phyloP scores from a whole-genome alignment of 2,888 invertebrate genomes.

The Diaprepes abbreviatus region DNA sequence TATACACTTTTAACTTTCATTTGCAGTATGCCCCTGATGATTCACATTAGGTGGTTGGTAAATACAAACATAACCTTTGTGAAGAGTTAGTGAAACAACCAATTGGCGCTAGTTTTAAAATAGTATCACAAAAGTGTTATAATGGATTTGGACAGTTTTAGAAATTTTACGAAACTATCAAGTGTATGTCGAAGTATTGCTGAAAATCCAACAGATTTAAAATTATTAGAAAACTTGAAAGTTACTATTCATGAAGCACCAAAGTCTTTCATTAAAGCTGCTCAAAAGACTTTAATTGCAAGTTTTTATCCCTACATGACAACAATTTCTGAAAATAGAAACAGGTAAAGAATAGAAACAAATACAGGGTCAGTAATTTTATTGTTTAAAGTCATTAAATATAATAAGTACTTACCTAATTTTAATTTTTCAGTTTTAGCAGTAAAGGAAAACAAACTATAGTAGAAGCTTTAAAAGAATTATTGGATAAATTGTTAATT shows the following conservation, averaged over 20 bases:
- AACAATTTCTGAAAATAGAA: slow-evolving; percentile 52
- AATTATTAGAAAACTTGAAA: slow-evolving; percentile 52
- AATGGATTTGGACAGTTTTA: slow-evolving; percentile 46
- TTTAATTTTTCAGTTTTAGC: slow-evolving; percentile 51
- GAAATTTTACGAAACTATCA: slow-evolving; percentile 49
- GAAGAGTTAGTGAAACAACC: neutral
- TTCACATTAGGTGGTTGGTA: slow-evolving; percentile 16
- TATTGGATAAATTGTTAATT: slow-evolving; percentile 70
- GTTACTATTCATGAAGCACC: slow-evolving; percentile 45
- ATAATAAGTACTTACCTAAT: too few species aligned
- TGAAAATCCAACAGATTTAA: slow-evolving; percentile 53
- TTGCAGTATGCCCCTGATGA: neutral
- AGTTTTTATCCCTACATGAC: slow-evolving; percentile 57
- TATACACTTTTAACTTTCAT: too few species aligned
- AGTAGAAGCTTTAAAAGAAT: slow-evolving; percentile 68
- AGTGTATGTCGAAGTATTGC: slow-evolving; percentile 51
- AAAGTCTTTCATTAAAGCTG: slow-evolving; percentile 51
- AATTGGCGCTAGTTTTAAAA: slow-evolving; percentile 28
- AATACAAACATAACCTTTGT: slow-evolving; percentile 41
- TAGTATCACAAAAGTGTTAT: neutral
- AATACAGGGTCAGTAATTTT: too few species aligned
- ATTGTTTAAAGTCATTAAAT: too few species aligned
- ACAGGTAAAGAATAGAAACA: slow-evolving; percentile 47
- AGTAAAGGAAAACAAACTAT: slow-evolving; percentile 69
- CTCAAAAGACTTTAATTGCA: slow-evolving; percentile 53